Evolutionary conservation across 2,797 vertebrate genomes (phyloP).

Genomic region (Rhabdomys pumilio): DNA sequence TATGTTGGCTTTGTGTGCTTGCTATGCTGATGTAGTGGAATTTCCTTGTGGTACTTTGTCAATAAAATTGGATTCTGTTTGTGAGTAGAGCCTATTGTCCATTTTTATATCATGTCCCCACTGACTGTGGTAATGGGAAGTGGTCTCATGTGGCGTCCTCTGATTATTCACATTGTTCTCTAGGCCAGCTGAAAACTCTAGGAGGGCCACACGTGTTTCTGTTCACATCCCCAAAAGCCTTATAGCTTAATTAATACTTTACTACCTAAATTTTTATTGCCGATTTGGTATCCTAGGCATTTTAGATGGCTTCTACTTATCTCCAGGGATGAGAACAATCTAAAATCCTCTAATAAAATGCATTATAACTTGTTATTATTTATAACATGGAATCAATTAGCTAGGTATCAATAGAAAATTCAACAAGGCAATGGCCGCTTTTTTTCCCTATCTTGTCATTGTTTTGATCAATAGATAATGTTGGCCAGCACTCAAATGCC

Average conservation of each 20-base stretch:
- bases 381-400: constrained; percentile 1
- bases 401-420: constrained; percentile 19
- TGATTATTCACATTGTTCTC: constrained; percentile 15
- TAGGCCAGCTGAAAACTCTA: not conserved
- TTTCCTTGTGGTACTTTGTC: constrained; percentile 12
- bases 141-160: constrained; percentile 27
- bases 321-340: not conserved
- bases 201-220: not conserved
- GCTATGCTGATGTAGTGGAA: not conserved
- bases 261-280: not conserved
- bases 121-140: not conserved
- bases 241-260: constrained; percentile 5
- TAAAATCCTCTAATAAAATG: constrained; percentile 25
- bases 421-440: not conserved
- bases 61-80: constrained; percentile 55
- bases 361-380: constrained; percentile 45
- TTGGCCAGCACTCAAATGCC: not conserved
- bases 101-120: constrained; percentile 27
- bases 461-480: not conserved
- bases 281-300: not conserved
- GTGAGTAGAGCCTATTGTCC: constrained; percentile 26
- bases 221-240: constrained; percentile 29
- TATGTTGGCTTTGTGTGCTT: not conserved
- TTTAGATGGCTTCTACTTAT: constrained; percentile 23
- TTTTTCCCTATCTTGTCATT: not conserved